Conservation (phyloP, 1,140 invertebrate genomes). For the Chironomus tepperi region DNA sequence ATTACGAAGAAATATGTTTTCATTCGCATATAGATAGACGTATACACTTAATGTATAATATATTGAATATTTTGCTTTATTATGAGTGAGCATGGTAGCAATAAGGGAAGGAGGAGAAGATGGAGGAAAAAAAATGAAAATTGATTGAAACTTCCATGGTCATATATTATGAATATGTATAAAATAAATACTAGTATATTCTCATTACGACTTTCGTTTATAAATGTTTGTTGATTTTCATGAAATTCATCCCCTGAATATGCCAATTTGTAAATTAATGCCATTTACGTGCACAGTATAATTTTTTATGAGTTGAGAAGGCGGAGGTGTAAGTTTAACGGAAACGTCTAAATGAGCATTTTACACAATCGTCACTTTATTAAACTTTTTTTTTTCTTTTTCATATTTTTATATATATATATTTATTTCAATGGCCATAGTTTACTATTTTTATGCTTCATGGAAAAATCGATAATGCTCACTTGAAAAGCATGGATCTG, state of each 20-base stretch:
- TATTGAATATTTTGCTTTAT: too few relatives aligned
- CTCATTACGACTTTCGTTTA: too few relatives aligned
- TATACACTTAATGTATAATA: too few relatives aligned
- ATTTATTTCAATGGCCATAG: not conserved
- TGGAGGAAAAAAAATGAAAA: not conserved
- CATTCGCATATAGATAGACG: not conserved
- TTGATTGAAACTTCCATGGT: not conserved
- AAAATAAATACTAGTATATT: too few relatives aligned
- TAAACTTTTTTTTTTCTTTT: slow-evolving; percentile 4
- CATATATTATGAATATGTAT: not conserved
- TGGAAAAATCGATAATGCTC: slow-evolving; percentile 22
- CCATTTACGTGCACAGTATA: too few relatives aligned
- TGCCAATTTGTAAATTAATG: too few relatives aligned
- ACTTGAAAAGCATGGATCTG: slow-evolving; percentile 10
- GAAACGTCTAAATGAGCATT: too few relatives aligned
- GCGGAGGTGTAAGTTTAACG: too few relatives aligned
- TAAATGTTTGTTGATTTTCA: too few relatives aligned
- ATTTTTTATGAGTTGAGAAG: too few relatives aligned
- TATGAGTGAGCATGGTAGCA: too few relatives aligned
- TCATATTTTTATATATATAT: not conserved
- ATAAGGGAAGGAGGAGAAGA: not conserved
- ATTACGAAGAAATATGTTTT: slow-evolving; percentile 9
- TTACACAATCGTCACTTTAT: not conserved
- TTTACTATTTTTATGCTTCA: slow-evolving; percentile 18
- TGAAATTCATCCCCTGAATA: too few relatives aligned